phyloP scores from a whole-genome alignment of 2,797 vertebrate genomes.

The Pseudotriccus pelzelni region DNA sequence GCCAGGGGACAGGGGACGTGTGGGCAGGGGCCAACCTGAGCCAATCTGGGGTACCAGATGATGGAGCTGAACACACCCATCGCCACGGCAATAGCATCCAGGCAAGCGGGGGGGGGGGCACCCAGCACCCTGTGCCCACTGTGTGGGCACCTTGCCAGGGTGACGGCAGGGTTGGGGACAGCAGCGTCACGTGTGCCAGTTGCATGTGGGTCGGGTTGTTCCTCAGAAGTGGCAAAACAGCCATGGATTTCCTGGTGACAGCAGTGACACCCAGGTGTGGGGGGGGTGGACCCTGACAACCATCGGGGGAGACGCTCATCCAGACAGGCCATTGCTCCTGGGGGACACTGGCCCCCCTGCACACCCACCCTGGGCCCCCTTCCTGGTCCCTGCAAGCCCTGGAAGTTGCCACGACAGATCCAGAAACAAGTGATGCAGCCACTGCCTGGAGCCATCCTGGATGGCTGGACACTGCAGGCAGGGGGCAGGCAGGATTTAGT shows the following conservation, averaged over 20 bases:
- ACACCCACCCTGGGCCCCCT: fast-evolving
- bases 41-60: not conserved
- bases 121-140: not conserved
- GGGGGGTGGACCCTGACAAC: not conserved
- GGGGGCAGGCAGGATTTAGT: not conserved
- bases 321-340: fast-evolving
- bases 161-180: fast-evolving
- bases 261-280: not conserved
- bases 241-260: not conserved
- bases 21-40: not conserved
- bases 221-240: not conserved
- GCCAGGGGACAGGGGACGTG: not conserved
- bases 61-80: not conserved
- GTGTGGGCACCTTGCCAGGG: not conserved
- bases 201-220: not conserved
- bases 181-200: not conserved
- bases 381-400: not conserved
- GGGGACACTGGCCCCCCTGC: fast-evolving
- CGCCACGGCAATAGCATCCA: not conserved
- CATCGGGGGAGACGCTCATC: not conserved
- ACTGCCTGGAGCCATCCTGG: not conserved
- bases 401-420: not conserved
- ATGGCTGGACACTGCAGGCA: not conserved
- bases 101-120: not conserved
- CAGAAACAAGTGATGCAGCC: not conserved